phyloP scores from a whole-genome alignment of 2,888 invertebrate species.

The Halocaridina rubra region DNA sequence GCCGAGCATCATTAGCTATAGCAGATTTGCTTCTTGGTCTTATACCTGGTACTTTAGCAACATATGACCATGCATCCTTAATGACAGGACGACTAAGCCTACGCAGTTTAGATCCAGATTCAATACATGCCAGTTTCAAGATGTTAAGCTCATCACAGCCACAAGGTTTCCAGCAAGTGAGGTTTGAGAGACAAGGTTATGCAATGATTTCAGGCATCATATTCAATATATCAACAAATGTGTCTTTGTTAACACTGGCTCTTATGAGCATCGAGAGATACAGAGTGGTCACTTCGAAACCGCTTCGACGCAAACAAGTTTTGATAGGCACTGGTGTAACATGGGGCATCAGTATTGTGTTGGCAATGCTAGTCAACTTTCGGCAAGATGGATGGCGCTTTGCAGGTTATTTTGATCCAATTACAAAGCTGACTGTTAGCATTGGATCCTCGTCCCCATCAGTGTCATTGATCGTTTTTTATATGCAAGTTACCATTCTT shows the following conservation, averaged over 20 bases:
- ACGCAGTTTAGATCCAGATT: not conserved
- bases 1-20: not conserved
- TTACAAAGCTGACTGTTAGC: not conserved
- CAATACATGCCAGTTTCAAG: not conserved
- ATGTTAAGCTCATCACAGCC: not conserved
- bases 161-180: slow-evolving; percentile 2
- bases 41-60: not conserved
- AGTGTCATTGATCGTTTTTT: not conserved
- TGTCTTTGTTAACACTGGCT: not conserved
- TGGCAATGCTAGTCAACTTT: not conserved
- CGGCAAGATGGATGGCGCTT: not conserved
- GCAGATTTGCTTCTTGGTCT: slow-evolving; percentile 5
- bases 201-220: not conserved
- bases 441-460: not conserved
- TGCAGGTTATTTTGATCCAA: slow-evolving; percentile 7
- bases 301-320: not conserved
- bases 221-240: not conserved
- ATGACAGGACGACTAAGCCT: not conserved
- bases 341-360: not conserved
- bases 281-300: not conserved
- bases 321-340: not conserved
- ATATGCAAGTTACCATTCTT: not conserved
- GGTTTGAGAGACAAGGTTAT: not conserved
- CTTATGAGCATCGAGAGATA: not conserved
- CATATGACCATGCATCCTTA: not conserved